Base-by-base conservation (phyloP, 1,140 invertebrate genomes). In the Hyles euphorbiae region DNA sequence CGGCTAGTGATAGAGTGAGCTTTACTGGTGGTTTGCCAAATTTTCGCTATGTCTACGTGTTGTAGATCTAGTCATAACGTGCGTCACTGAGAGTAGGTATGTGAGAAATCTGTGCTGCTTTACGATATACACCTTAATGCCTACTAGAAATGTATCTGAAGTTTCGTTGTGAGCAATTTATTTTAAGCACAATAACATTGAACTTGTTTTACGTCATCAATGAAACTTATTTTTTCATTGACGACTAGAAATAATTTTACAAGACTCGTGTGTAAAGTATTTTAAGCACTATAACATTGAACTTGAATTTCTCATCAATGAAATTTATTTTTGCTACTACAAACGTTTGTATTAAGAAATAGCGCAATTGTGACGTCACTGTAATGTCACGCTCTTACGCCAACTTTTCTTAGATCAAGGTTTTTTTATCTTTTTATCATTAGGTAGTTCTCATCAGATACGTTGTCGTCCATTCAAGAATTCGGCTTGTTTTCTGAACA, bases 161-260 rank as follows among this genome's bases (percentile, higher is more conserved):
- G 46, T 48, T 33, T 53, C 48, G 57, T 53, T 55, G 50, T 51
- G 62, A 51, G 61, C 65, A 67, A 61, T 63, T 36, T 68, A 71
- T 71, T 71, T 70, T 63, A 65, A 67, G 65, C 65, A 56, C 49
- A 44, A 66, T 53, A 59, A 64, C 66, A 68, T 68, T 72, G 69
- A 72, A 72, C 69, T 72, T 72, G 69, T 32, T 54, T 7, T 50
- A 54, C 45, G 58, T 40, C 49, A 53, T 61, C 64, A 64, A 68
- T 68, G 57, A 68, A 64, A 56, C 56, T 56, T 61, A 58, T 64
- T 64, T 63, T 60, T 54, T 50, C 7, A 48, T 10, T 7, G 5
- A 5, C n/a, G 12, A n/a, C 46, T n/a, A 48, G 46, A 48, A n/a
- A 11, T 48, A 48, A 11, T n/a, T 45, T 11, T n/a, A 48, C 12